Percentiles rank a stretch among this genome's conserved stretches.
Conservation (phyloP, 2,888 invertebrate genomes). For the Craniophora ligustri region DNA sequence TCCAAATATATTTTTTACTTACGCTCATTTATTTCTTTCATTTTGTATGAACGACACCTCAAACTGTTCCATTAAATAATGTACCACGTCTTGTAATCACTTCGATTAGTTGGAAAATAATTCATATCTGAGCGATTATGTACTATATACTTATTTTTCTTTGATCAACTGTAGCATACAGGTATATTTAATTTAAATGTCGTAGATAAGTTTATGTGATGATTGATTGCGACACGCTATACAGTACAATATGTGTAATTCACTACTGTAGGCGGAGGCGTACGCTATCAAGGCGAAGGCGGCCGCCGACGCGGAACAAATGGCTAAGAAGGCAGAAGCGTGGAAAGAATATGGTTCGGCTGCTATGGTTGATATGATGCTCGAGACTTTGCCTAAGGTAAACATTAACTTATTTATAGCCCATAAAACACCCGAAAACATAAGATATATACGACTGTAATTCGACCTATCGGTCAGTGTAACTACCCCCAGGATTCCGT, state of each 20-base stretch:
- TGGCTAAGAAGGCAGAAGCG: slow-evolving; percentile 98
- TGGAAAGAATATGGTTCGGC: slow-evolving; percentile 98
- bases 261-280: slow-evolving; percentile 91
- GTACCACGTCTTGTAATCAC: too few species aligned
- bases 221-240: slow-evolving; percentile 17
- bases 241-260: slow-evolving; percentile 25
- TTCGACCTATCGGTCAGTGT: too few species aligned
- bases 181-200: too few species aligned
- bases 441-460: too few species aligned
- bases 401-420: background rate
- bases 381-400: slow-evolving; percentile 98
- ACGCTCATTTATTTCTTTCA: too few species aligned
- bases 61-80: too few species aligned
- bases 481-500: too few species aligned
- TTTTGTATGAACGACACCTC: too few species aligned
- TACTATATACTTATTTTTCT: too few species aligned
- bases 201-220: background rate
- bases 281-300: slow-evolving; percentile 98
- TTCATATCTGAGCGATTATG: too few species aligned
- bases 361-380: slow-evolving; percentile 98
- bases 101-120: too few species aligned
- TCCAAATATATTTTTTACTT: background rate
- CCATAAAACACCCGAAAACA: background rate
- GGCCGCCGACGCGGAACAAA: slow-evolving; percentile 98
- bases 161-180: too few species aligned